Conservation (phyloP, 2,888 invertebrate species). For the Macrosoma leucophasiata region DNA sequence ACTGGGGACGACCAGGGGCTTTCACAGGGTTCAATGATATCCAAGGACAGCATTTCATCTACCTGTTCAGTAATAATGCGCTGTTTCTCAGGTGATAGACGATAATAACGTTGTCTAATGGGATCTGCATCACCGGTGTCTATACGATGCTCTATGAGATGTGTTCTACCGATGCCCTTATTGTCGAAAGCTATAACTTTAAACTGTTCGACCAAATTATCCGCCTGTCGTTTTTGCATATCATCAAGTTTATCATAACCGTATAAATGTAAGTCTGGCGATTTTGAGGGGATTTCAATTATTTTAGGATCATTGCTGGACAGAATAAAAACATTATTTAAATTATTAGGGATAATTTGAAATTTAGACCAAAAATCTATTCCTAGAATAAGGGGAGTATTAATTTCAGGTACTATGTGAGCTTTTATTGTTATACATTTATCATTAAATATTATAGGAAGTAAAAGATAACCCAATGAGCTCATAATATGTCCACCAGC, state of each 20-base stretch:
- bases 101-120: slow-evolving; percentile 22
- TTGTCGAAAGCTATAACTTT: slow-evolving; percentile 14
- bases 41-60: slow-evolving; percentile 9
- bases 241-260: slow-evolving; percentile 8
- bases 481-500: slow-evolving; percentile 14
- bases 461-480: slow-evolving; percentile 10
- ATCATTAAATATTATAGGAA: slow-evolving; percentile 16
- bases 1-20: slow-evolving; percentile 24
- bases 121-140: slow-evolving; percentile 24
- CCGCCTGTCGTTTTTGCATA: slow-evolving; percentile 8
- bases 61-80: slow-evolving; percentile 10
- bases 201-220: slow-evolving; percentile 16
- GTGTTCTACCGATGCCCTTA: slow-evolving; percentile 23
- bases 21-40: slow-evolving; percentile 17
- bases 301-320: slow-evolving; percentile 1
- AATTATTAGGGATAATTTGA: slow-evolving; percentile 8
- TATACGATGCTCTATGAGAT: slow-evolving; percentile 22
- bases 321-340: no score
- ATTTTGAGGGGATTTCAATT: no score
- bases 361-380: slow-evolving; percentile 19
- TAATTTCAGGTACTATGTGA: slow-evolving; percentile 18
- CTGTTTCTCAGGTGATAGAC: slow-evolving; percentile 21
- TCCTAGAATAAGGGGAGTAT: slow-evolving; percentile 17
- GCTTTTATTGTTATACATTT: slow-evolving; percentile 14
- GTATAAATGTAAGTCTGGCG: slow-evolving; percentile 1